These are phyloP conservation scores for Meganola albula DNA, from an alignment of 2,888 invertebrate species.

Conservation along the genomic window DNA sequence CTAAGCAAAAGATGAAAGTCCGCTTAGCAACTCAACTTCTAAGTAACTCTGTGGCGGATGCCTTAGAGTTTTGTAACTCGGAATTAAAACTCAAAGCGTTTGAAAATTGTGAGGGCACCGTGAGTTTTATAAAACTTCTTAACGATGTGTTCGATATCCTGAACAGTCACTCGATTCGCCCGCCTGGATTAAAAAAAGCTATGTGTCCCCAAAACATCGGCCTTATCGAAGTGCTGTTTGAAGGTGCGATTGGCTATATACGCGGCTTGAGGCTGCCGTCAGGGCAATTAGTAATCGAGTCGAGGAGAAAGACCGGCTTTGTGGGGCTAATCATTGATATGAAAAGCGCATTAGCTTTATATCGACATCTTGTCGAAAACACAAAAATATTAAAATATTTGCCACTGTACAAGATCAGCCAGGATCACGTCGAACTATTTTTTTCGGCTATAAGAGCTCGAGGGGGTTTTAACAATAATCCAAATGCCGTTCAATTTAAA, in stretches of 20 bases:
- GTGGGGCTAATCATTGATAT: too few species aligned
- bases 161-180: constrained; percentile 9
- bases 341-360: too few species aligned
- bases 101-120: constrained; percentile 5
- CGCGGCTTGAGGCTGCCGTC: too few species aligned
- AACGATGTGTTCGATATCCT: constrained; percentile 19
- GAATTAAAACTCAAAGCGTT: constrained; percentile 9
- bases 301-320: too few species aligned
- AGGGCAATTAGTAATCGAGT: too few species aligned
- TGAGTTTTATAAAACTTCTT: constrained; percentile 12
- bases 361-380: too few species aligned
- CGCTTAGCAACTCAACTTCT: constrained; percentile 13
- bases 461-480: constrained; percentile 19
- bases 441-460: constrained; percentile 13
- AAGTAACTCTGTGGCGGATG: constrained; percentile 15
- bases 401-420: constrained; percentile 11
- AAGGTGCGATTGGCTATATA: too few species aligned
- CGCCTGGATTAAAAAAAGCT: constrained; percentile 10
- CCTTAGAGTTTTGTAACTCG: constrained; percentile 11
- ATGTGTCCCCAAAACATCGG: too few species aligned
- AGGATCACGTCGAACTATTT: constrained; percentile 17
- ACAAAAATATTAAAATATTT: too few species aligned
- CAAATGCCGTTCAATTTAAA: constrained; percentile 9
- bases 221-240: too few species aligned
- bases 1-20: constrained; percentile 19